These are phyloP conservation scores for Coryphaenoides rupestris DNA, from an alignment of 2,113 vertebrate genomes.

Conservation along the genomic window DNA sequence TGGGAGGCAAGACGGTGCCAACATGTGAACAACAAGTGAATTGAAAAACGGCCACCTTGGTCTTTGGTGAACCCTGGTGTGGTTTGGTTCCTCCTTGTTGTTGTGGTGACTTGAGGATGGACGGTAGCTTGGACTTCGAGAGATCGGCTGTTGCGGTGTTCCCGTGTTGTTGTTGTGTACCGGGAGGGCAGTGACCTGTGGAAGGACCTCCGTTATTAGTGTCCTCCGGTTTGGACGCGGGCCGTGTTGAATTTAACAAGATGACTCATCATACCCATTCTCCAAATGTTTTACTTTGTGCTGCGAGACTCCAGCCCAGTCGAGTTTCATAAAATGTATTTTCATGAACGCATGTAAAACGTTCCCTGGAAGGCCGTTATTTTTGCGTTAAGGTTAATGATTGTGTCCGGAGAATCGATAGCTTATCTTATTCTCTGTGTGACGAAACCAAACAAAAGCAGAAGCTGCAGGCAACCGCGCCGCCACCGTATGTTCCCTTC, in stretches of 20 bases:
- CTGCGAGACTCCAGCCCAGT: too few species aligned
- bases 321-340: too few species aligned
- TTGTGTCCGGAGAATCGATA: constrained; percentile 44
- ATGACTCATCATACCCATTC: too few species aligned
- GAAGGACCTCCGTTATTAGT: too few species aligned
- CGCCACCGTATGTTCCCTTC: constrained; percentile 8
- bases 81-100: neutral
- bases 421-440: constrained; percentile 35
- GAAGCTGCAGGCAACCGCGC: constrained; percentile 11
- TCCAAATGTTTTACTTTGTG: too few species aligned
- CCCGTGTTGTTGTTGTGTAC: constrained; percentile 8
- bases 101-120: constrained; percentile 8
- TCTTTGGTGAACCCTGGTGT: too few species aligned
- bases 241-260: too few species aligned
- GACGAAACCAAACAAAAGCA: constrained; percentile 30
- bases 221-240: too few species aligned
- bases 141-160: neutral
- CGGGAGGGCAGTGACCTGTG: neutral
- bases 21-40: neutral
- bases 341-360: constrained; percentile 15
- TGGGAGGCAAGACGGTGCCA: neutral
- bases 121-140: neutral
- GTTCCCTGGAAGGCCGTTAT: constrained; percentile 33
- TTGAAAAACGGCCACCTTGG: neutral
- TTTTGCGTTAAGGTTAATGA: constrained; percentile 54